phyloP scores from a whole-genome alignment of 2,888 invertebrate genomes.

The Lepas anatifera region DNA sequence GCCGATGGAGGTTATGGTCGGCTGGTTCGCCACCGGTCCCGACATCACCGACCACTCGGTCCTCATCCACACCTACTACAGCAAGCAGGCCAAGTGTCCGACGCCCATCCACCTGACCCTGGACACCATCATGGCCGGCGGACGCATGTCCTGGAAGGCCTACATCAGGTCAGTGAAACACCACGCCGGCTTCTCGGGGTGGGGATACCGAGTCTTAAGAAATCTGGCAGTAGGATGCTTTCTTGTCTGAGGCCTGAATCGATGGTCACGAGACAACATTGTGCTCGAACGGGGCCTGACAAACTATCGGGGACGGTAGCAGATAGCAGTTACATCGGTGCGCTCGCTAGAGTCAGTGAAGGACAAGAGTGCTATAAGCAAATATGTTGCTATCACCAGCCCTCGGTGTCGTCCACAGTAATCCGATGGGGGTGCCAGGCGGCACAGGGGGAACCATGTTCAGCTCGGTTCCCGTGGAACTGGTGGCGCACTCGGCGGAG shows the following conservation, averaged over 20 bases:
- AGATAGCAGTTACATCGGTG: too few relatives aligned
- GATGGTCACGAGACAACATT: too few relatives aligned
- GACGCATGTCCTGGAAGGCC: conserved; percentile 85
- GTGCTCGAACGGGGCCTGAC: too few relatives aligned
- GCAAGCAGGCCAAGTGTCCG: conserved; percentile 66
- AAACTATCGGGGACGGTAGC: too few relatives aligned
- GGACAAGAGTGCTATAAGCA: too few relatives aligned
- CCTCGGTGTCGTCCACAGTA: conserved; percentile 45
- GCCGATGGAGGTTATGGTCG: conserved; percentile 84
- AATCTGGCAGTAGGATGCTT: too few relatives aligned
- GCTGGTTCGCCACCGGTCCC: conserved; percentile 98
- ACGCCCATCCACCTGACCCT: conserved; percentile 91
- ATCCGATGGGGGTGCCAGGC: conserved; percentile 83
- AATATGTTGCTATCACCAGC: too few relatives aligned
- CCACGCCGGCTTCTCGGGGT: too few relatives aligned
- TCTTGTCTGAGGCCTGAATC: too few relatives aligned
- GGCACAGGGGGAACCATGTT: conserved; percentile 93
- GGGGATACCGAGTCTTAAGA: too few relatives aligned
- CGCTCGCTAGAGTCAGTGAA: too few relatives aligned
- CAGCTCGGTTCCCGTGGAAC: conserved; percentile 81
- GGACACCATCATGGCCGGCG: conserved; percentile 77
- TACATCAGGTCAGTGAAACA: conserved; percentile 61
- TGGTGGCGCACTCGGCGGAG: conserved; percentile 85
- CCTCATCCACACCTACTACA: conserved; percentile 94
- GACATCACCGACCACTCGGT: conserved; percentile 96